Evolutionary conservation across 2,888 invertebrate genomes (phyloP).

Genomic region (Tridacna gigas): DNA sequence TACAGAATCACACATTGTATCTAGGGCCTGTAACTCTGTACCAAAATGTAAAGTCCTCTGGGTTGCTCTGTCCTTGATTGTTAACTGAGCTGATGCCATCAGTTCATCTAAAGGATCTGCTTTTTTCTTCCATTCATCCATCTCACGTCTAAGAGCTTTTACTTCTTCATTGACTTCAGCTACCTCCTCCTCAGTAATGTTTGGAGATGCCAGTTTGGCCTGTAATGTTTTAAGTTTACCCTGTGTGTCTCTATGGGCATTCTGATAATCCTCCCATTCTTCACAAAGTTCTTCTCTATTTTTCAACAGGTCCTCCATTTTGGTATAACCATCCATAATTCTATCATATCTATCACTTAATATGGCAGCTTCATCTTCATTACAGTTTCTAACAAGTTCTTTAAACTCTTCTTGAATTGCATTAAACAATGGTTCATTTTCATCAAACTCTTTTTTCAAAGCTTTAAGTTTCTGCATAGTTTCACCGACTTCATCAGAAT

Average conservation of each 20-base stretch:
- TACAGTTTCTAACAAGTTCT: constrained; percentile 89
- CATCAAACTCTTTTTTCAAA: constrained; percentile 93
- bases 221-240: constrained; percentile 92
- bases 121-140: constrained; percentile 75
- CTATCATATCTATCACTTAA: constrained; percentile 91
- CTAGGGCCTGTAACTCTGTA: constrained; percentile 77
- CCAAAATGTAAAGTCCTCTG: constrained; percentile 81
- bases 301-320: constrained; percentile 80
- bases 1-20: constrained; percentile 74
- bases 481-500: constrained; percentile 92
- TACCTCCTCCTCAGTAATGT: constrained; percentile 89
- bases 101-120: constrained; percentile 79
- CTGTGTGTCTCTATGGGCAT: constrained; percentile 92
- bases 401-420: constrained; percentile 94
- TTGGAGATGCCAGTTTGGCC: constrained; percentile 91
- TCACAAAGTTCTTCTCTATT: constrained; percentile 81
- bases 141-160: constrained; percentile 87
- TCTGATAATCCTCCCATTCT: constrained; percentile 90
- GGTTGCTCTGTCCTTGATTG: constrained; percentile 80
- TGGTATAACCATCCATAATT: constrained; percentile 91
- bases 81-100: constrained; percentile 78
- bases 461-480: constrained; percentile 90
- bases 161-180: constrained; percentile 90
- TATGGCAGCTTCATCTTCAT: constrained; percentile 90
- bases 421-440: constrained; percentile 91